These are phyloP conservation scores for Myanophis thanlyinensis DNA, from an alignment of 2,113 vertebrate genomes.

Conservation along the genomic window DNA sequence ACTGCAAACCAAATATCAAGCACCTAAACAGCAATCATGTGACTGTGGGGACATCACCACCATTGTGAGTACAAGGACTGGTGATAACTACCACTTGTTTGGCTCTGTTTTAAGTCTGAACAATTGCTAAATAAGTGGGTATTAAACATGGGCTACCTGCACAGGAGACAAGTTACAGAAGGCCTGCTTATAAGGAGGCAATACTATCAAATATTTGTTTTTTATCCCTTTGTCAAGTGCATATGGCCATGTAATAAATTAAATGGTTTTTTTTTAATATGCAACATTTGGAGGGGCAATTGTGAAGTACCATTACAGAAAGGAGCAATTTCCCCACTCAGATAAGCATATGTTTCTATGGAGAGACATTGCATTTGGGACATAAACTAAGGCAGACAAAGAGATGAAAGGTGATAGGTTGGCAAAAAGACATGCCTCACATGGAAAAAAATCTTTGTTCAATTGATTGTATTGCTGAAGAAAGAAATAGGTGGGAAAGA, in stretches of 20 bases:
- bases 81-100: background rate
- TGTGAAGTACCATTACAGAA: background rate
- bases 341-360: too few species aligned
- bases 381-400: background rate
- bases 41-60: background rate
- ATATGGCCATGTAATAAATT: background rate
- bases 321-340: background rate
- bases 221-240: background rate
- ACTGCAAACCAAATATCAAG: background rate
- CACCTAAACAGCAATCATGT: background rate
- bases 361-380: background rate
- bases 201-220: background rate
- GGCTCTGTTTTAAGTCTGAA: background rate
- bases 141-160: too few species aligned
- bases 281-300: background rate
- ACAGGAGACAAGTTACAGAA: background rate
- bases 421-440: background rate
- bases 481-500: background rate
- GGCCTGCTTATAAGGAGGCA: background rate
- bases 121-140: background rate
- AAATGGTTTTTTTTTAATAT: background rate
- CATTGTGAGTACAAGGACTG: background rate
- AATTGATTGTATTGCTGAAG: background rate
- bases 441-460: background rate
- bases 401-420: background rate